Percentiles rank a stretch among this genome's conserved stretches.
Evolutionary conservation across 2,888 invertebrate species (phyloP).

Genomic region (Beris morrisii): DNA sequence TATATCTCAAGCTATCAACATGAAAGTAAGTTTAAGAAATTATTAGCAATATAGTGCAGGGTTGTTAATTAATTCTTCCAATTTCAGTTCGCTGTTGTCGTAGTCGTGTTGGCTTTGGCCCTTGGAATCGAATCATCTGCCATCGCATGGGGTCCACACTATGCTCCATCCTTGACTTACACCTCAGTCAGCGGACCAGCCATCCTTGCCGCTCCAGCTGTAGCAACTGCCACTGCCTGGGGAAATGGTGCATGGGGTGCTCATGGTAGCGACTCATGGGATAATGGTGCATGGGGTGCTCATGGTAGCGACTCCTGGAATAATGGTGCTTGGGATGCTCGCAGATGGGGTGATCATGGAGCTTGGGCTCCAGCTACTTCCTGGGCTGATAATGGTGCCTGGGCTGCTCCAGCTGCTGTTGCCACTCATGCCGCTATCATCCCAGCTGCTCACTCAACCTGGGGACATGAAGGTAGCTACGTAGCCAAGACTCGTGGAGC

Average conservation of each 20-base stretch:
- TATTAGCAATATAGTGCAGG: background rate
- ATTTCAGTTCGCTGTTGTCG: slow-evolving; percentile 46
- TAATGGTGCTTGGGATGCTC: too few species aligned
- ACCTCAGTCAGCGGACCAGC: slow-evolving; percentile 33
- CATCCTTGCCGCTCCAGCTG: slow-evolving; percentile 29
- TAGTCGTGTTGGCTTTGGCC: slow-evolving; percentile 46
- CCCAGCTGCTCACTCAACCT: slow-evolving; percentile 10
- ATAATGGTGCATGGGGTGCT: background rate
- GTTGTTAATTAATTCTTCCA: background rate
- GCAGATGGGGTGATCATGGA: background rate
- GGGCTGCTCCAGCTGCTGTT: slow-evolving; percentile 16
- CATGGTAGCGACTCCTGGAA: background rate
- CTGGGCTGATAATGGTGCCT: background rate
- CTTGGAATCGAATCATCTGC: slow-evolving; percentile 41
- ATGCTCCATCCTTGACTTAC: slow-evolving; percentile 20
- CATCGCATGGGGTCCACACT: slow-evolving; percentile 37
- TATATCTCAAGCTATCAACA: slow-evolving; percentile 12
- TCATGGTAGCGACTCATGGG: too few species aligned
- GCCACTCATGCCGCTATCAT: background rate
- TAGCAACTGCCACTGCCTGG: slow-evolving; percentile 31
- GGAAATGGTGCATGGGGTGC: too few species aligned
- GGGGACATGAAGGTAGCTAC: slow-evolving; percentile 47
- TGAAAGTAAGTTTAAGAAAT: slow-evolving; percentile 20
- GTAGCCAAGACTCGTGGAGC: slow-evolving; percentile 56
- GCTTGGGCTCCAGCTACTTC: too few species aligned